phyloP scores from a whole-genome alignment of 2,888 invertebrate species.

The Xestia sexstrigata region DNA sequence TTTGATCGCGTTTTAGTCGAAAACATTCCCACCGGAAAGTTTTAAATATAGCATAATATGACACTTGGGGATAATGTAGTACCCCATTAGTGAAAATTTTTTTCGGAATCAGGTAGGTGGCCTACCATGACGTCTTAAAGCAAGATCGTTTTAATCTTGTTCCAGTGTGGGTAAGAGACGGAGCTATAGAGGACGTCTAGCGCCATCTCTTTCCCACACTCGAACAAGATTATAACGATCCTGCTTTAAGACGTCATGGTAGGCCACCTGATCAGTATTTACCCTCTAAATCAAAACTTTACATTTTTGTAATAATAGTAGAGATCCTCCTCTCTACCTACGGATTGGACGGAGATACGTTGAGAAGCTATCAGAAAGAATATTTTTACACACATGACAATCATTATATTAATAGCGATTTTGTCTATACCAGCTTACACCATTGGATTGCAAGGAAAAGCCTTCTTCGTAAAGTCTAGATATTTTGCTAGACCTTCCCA shows the following conservation, averaged over 20 bases:
- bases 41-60: not conserved
- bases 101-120: not conserved
- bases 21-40: fast-evolving
- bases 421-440: not conserved
- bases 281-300: not conserved
- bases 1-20: not conserved
- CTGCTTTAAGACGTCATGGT: too few relatives aligned
- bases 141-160: too few relatives aligned
- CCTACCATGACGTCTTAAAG: too few relatives aligned
- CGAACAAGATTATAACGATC: too few relatives aligned
- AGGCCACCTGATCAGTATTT: not conserved
- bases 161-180: too few relatives aligned
- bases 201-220: too few relatives aligned
- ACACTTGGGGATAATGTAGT: not conserved
- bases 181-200: too few relatives aligned
- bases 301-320: not conserved
- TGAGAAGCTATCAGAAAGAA: not conserved
- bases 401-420: not conserved
- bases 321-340: too few relatives aligned
- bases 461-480: not conserved
- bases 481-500: not conserved
- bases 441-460: not conserved
- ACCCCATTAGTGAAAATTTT: not conserved
- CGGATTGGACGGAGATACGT: not conserved
- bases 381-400: not conserved